These are phyloP conservation scores for Aselliscus stoliczkanus DNA, from an alignment of 2,797 vertebrate genomes.

Conservation along the genomic window DNA sequence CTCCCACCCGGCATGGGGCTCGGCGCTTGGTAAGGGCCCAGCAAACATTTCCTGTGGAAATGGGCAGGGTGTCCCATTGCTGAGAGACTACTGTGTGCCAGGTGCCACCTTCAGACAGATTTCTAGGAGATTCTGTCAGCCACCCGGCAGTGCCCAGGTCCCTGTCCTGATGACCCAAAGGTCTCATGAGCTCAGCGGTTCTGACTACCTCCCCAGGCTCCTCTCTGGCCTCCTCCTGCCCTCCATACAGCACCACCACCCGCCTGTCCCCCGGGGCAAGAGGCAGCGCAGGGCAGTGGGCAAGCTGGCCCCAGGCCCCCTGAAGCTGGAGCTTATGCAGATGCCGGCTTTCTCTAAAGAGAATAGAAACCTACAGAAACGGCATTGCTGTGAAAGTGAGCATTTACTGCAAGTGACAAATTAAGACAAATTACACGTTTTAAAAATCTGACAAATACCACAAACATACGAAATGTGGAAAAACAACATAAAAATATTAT, in stretches of 20 bases:
- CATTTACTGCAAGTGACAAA: not conserved
- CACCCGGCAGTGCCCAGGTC: not conserved
- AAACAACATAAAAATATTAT: not conserved
- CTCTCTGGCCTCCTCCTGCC: too few species aligned
- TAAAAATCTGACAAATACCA: not conserved
- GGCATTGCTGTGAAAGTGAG: not conserved
- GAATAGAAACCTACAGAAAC: not conserved
- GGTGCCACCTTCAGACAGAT: not conserved
- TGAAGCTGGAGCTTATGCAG: fast-evolving
- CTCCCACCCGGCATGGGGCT: fast-evolving
- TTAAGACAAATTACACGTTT: not conserved
- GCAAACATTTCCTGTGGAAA: fast-evolving
- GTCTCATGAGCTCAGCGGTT: not conserved
- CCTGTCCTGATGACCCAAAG: not conserved
- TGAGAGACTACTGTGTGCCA: fast-evolving
- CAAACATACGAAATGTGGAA: not conserved
- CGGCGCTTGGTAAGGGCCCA: fast-evolving
- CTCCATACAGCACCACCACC: fast-evolving
- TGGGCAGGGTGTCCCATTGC: not conserved
- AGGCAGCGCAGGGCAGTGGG: too few species aligned
- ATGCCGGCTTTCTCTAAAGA: not conserved
- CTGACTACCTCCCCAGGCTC: fast-evolving
- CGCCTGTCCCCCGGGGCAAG: fast-evolving
- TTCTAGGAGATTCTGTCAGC: not conserved
- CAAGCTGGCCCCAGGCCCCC: fast-evolving